Base-by-base conservation (phyloP, 1,140 invertebrate species). In the Macrotrachela quadricornifera region DNA sequence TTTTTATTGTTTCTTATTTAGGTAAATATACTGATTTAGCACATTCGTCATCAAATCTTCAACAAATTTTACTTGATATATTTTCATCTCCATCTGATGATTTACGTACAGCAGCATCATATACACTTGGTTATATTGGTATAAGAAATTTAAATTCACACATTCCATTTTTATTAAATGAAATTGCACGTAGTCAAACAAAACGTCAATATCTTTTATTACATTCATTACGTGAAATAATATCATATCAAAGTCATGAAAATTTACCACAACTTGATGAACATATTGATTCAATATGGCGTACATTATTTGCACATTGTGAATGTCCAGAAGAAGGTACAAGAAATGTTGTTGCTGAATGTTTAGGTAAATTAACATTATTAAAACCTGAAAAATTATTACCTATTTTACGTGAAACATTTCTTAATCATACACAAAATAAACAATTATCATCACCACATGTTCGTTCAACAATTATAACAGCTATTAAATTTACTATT, bases 401-500 rank as follows among this genome's bases (percentile, higher is more conserved):
- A 9, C 56, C 60, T 21, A 63, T 62, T 46, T 60, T 73, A 18
- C 21, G 21, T 30, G 62, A 69, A 53, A 61, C 61, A 18, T 63
- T 66, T 54, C 60, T 70, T 12, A 30, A 30, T 30, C 2, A 30
- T 30, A 30, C 21, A 30, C 21, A 30, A 30, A 30, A 30, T 2
- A 30, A 30, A 30, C 17, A 51, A 44, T 40, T 11, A 13, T 8
- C 15, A 0, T 87, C 85, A 15, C 78, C 84, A 1, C 75, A 90
- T 9, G 86, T 90, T 70, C 77, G 90, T 62, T 88, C 85, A 1
- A 96, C 91, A 1, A 85, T 91, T n/a, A 85, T 96, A 0, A 95
- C 90, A 14, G 90, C 91, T 42, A 82, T 97, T 50, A 96, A 96
- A 68, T 96, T 94, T 62, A 92, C 88, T 10, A 94, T 96, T 62